phyloP scores from a whole-genome alignment of 2,888 invertebrate species.

The Myopa tessellatipennis region DNA sequence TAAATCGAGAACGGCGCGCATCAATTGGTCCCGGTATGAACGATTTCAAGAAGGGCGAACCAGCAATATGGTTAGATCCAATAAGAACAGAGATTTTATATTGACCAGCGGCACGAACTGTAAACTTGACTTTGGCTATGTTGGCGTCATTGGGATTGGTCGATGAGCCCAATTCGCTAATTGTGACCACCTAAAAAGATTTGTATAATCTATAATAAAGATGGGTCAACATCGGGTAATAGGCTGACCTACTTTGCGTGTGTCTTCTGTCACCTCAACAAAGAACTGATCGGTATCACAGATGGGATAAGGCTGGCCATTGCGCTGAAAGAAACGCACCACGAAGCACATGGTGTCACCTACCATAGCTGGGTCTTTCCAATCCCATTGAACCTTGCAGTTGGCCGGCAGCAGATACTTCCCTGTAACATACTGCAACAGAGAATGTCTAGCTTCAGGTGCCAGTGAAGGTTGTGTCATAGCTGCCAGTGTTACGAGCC shows the following conservation, averaged over 20 bases:
- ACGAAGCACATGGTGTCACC: constrained; percentile 93
- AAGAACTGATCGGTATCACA: constrained; percentile 92
- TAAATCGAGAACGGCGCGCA: constrained; percentile 85
- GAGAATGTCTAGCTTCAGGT: constrained; percentile 89
- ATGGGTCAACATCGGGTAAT: not conserved
- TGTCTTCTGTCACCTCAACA: constrained; percentile 88
- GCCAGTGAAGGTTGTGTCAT: constrained; percentile 91
- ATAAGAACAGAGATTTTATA: constrained; percentile 89
- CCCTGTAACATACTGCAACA: constrained; percentile 91
- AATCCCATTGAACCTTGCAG: constrained; percentile 85
- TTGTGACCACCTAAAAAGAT: constrained; percentile 76
- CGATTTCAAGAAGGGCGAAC: constrained; percentile 86
- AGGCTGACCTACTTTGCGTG: constrained; percentile 73
- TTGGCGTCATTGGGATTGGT: constrained; percentile 87
- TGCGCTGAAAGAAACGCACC: constrained; percentile 90
- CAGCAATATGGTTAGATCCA: constrained; percentile 82
- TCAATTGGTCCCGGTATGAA: constrained; percentile 87
- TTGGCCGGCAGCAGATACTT: constrained; percentile 90
- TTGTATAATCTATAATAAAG: not conserved
- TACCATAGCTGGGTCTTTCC: constrained; percentile 89
- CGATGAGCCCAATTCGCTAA: constrained; percentile 89
- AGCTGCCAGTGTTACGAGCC: constrained; percentile 87
- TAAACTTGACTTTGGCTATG: constrained; percentile 90
- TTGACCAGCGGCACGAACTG: constrained; percentile 89
- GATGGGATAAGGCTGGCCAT: constrained; percentile 93